Base-by-base conservation (phyloP, 2,888 invertebrate species). In the Gibbula magus region DNA sequence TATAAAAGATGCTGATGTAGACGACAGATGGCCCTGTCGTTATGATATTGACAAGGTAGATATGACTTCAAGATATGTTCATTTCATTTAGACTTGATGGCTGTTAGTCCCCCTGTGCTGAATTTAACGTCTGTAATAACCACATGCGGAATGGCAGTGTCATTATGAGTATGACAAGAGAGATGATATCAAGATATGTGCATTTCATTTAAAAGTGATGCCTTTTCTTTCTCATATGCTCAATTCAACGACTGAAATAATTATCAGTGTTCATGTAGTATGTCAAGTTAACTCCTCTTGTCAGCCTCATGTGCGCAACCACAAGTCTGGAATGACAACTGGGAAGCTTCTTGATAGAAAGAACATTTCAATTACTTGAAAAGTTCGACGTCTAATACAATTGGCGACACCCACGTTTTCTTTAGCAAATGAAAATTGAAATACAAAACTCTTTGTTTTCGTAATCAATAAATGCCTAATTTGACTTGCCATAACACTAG, bases 381-480 rank as follows among this genome's bases (percentile, higher is more conserved):
- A 35, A 70, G 39, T 70, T 70, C 70, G 29, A 35, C 32, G 20
- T 35, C 35, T 70, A 70, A 70, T 70, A 25, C 70, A 70, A 70
- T 32, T 70, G 70, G 35, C 8, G 70, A 32, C 39, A 70, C 20
- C 70, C 35, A 32, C 35, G 32, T 39, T 70, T 39, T 20, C 70
- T 70, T 22, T 25, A 32, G 20, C 70, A 32, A 70, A 39, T 70
- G 70, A 70, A 70, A 61, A 70, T 70, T 70, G 70, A 70, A 70
- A 70, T 70, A 35, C 70, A 70, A 70, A 70, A 35, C 20, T 39
- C 70, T 70, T 70, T 70, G 70, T 70, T 70, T 70, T 70, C 70
- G 35, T 70, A 70, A 70, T 70, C 70, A 70, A 70, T 70, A 70
- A 70, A n/a, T 70, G 35, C 18, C 70, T 70, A 70, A 70, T 70